Percentiles rank a stretch among this genome's conserved stretches.
Evolutionary conservation across 2,113 vertebrate species (phyloP).

Genomic region (Lasiurus borealis): DNA sequence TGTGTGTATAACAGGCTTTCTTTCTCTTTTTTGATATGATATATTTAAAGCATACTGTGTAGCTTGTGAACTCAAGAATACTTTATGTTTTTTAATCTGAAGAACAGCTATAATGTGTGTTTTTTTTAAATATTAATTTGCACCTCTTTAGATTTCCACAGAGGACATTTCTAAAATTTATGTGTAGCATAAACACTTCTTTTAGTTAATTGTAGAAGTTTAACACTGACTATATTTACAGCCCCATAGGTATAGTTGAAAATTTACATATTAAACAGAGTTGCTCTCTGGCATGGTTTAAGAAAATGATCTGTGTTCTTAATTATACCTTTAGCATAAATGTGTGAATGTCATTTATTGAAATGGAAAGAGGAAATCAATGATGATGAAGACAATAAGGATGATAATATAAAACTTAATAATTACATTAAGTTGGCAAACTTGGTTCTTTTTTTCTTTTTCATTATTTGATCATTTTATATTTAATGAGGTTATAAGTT

Average conservation of each 20-base stretch:
- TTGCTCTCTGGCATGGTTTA: conserved; percentile 70
- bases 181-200: conserved; percentile 74
- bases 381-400: conserved; percentile 63
- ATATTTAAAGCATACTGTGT: not conserved
- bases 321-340: conserved; percentile 71
- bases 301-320: conserved; percentile 76
- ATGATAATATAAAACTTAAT: conserved; percentile 55
- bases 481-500: conserved; percentile 38
- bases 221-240: conserved; percentile 76
- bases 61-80: conserved; percentile 19
- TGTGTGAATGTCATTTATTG: conserved; percentile 53
- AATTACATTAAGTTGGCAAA: conserved; percentile 55
- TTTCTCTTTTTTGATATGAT: not conserved
- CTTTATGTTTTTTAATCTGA: conserved; percentile 70
- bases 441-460: conserved; percentile 59
- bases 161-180: conserved; percentile 75
- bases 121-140: conserved; percentile 78
- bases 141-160: conserved; percentile 76
- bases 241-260: conserved; percentile 68
- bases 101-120: not conserved
- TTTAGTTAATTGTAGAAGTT: conserved; percentile 80
- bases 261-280: conserved; percentile 77
- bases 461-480: conserved; percentile 47
- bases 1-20: not conserved
- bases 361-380: conserved; percentile 51